phyloP scores from a whole-genome alignment of 2,888 invertebrate species.

The Cerceris ruficornis region DNA sequence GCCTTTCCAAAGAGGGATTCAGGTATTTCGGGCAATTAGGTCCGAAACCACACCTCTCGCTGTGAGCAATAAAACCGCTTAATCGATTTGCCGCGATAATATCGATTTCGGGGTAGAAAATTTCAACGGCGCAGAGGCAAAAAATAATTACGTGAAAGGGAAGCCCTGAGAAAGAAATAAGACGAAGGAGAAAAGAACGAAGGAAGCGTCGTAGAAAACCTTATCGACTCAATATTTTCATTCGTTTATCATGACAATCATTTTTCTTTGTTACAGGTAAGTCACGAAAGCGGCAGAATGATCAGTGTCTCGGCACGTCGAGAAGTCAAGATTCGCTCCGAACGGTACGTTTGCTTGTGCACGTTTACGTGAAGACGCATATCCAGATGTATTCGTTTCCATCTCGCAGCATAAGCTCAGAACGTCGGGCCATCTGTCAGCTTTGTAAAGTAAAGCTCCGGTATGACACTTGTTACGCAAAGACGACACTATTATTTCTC shows the following conservation, averaged over 20 bases:
- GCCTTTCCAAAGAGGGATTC: conserved; percentile 36
- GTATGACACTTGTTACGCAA: conserved; percentile 75
- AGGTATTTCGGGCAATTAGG: conserved; percentile 66
- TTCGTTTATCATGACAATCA: conserved; percentile 34
- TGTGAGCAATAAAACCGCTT: conserved; percentile 51
- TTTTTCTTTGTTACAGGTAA: conserved; percentile 71
- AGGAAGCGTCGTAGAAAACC: conserved; percentile 12
- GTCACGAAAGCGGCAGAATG: conserved; percentile 51
- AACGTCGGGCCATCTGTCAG: conserved; percentile 74
- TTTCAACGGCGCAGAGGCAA: conserved; percentile 14
- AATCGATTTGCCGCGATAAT: conserved; percentile 62
- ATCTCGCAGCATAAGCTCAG: conserved; percentile 67
- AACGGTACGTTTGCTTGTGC: conserved; percentile 38
- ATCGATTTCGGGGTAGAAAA: conserved; percentile 47
- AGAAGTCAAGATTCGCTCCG: conserved; percentile 31
- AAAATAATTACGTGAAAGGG: conserved; percentile 15
- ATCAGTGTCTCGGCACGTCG: conserved; percentile 28
- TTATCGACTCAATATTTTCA: conserved; percentile 25
- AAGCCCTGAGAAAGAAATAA: conserved; percentile 21
- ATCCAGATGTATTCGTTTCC: conserved; percentile 61
- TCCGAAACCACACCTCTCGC: conserved; percentile 37
- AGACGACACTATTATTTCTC: conserved; percentile 72
- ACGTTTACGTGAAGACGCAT: conserved; percentile 39
- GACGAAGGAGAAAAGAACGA: neutral
- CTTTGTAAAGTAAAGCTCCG: conserved; percentile 72